A percentile compares a stretch with the other conserved stretches of the same genome.
phyloP scores from a whole-genome alignment of 2,113 vertebrate species.

The Columba janthina region DNA sequence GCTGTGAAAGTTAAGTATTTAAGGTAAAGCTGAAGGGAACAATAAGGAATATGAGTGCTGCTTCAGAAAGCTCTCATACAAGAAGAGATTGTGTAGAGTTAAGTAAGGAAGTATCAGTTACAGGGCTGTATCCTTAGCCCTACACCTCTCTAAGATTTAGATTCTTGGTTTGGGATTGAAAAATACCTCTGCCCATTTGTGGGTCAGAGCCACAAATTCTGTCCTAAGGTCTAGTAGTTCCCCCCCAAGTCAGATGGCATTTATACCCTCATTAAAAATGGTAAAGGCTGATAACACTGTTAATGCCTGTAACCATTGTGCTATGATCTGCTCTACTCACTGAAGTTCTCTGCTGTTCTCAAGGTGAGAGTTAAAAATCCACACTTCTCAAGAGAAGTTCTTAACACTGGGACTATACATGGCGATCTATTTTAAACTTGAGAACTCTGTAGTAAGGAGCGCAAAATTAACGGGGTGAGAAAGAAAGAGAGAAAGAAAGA shows the following conservation, averaged over 20 bases:
- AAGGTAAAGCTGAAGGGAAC: neutral
- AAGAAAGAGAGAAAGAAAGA: neutral
- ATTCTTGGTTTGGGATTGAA: neutral
- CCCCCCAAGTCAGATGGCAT: neutral
- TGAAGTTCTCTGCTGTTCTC: neutral
- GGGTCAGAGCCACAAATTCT: neutral
- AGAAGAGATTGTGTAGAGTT: neutral
- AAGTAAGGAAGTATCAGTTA: neutral
- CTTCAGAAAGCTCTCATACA: neutral
- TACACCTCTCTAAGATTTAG: neutral
- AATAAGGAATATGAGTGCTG: neutral
- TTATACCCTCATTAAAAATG: neutral
- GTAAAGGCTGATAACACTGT: neutral
- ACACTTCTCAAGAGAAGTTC: neutral
- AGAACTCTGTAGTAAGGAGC: neutral
- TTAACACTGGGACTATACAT: neutral
- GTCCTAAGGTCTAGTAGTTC: neutral
- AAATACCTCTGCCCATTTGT: neutral
- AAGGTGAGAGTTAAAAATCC: neutral
- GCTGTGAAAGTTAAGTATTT: neutral
- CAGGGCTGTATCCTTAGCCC: neutral
- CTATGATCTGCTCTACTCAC: neutral
- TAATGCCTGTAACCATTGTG: neutral
- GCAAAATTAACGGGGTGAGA: neutral
- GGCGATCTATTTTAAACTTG: neutral